These are phyloP conservation scores for Pachycephala philippinensis DNA, from an alignment of 2,113 vertebrate species.

Conservation along the genomic window DNA sequence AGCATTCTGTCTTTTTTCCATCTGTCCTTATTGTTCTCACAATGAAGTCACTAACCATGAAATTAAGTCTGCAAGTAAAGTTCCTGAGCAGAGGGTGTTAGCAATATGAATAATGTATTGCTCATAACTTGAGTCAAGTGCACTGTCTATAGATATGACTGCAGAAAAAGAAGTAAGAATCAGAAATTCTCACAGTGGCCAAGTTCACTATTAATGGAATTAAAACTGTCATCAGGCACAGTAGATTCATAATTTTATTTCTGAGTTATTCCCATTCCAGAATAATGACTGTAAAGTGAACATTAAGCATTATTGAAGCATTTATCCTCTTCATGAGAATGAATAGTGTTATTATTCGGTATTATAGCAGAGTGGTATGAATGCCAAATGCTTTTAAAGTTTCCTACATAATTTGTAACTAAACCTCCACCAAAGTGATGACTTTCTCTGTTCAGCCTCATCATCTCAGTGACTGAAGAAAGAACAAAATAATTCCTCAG, in stretches of 20 bases:
- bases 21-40: neutral
- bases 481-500: neutral
- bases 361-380: neutral
- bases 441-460: neutral
- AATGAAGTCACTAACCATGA: conserved; percentile 20
- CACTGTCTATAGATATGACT: neutral
- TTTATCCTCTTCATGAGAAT: neutral
- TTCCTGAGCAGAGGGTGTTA: neutral
- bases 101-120: conserved; percentile 5
- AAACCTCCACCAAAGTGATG: neutral
- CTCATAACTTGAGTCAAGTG: conserved; percentile 5
- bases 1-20: neutral
- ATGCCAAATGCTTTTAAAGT: neutral
- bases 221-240: neutral
- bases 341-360: neutral
- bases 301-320: neutral
- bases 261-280: conserved; percentile 7
- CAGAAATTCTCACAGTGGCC: neutral
- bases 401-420: neutral
- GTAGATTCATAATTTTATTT: neutral
- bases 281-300: conserved; percentile 26
- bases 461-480: neutral
- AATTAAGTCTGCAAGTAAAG: conserved; percentile 26
- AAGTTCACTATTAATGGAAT: neutral
- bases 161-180: neutral